phyloP scores from a whole-genome alignment of 2,797 vertebrate species.

The Cottoperca gobio region DNA sequence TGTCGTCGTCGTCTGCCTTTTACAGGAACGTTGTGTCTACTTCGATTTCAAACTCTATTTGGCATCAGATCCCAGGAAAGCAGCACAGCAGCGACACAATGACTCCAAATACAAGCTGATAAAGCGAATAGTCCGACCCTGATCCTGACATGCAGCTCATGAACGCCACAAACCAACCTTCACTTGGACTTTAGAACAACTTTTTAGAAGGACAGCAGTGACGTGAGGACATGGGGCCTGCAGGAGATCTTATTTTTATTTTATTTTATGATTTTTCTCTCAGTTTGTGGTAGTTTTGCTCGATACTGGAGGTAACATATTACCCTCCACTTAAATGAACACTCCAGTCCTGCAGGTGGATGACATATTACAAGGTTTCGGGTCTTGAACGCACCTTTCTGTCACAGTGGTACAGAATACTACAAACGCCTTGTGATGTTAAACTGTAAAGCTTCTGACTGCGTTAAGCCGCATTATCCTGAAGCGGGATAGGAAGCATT shows the following conservation, averaged over 20 bases:
- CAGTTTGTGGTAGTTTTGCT: not conserved
- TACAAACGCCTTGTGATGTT: conserved; percentile 49
- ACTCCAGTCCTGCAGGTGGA: not conserved
- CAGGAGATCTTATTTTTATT: not conserved
- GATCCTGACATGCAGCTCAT: conserved; percentile 40
- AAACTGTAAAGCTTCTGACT: conserved; percentile 63
- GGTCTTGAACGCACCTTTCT: not conserved
- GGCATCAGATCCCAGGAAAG: conserved; percentile 49
- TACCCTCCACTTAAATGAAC: not conserved
- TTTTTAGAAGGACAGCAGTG: not conserved
- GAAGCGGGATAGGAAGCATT: conserved; percentile 71
- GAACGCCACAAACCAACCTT: not conserved
- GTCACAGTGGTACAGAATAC: not conserved
- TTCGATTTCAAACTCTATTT: conserved; percentile 22
- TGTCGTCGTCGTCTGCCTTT: too few relatives aligned
- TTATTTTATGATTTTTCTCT: not conserved
- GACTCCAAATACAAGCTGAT: conserved; percentile 63
- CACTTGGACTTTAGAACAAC: not conserved
- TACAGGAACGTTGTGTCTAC: conserved; percentile 37
- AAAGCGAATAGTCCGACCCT: conserved; percentile 56
- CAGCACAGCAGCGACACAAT: conserved; percentile 45
- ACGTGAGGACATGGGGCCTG: not conserved
- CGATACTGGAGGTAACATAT: not conserved
- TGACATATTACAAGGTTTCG: not conserved
- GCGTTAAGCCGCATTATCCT: conserved; percentile 83